Base-by-base conservation (phyloP, 2,888 invertebrate genomes). In the Thymelicus sylvestris region DNA sequence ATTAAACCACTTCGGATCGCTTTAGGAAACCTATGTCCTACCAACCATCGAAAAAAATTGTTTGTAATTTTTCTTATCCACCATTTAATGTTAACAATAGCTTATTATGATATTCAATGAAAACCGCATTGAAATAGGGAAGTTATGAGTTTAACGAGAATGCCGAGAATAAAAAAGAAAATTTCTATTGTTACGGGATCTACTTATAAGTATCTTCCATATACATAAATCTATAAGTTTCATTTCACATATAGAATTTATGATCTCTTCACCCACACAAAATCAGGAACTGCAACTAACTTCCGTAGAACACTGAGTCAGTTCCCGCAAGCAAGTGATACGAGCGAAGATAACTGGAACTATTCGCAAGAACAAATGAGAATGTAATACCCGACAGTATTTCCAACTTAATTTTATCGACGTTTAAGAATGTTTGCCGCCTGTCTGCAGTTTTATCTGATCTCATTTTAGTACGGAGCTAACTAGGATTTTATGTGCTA, bases 351-450 rank as follows among this genome's bases (percentile, higher is more conserved):
- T 68, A 67, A 62, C 67, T 57, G n/a, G 38, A 67, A 68, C 60
- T 60, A 48, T 62, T 68, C 68, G 61, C 67, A 52, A 59, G 67
- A 63, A 63, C 57, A 57, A 69, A 69, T 69, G 68, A 38, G 63
- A 64, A 48, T 48, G 57, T 31, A 64, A 38, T 19, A 19, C 68
- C 44, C 47, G 68, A 64, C 63, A 57, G 57, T 69, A 63, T 64
- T 69, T 57, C 68, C 57, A 69, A 69, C 57, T 68, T 64, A 69
- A 69, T 69, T 69, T 69, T 69, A 69, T 69, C 68, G 68, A 69
- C 63, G 63, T 63, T 69, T 63, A 69, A 62, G 41, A 67, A 69
- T 69, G 68, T 63, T 69, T 48, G 12, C 57, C 63, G 68, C 13
- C 41, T 55, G 57, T 64, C 68, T 69, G 38, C 31, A 38, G 15